Evolutionary conservation across 2,888 invertebrate genomes (phyloP).

Genomic region (Agrotis exclamationis): DNA sequence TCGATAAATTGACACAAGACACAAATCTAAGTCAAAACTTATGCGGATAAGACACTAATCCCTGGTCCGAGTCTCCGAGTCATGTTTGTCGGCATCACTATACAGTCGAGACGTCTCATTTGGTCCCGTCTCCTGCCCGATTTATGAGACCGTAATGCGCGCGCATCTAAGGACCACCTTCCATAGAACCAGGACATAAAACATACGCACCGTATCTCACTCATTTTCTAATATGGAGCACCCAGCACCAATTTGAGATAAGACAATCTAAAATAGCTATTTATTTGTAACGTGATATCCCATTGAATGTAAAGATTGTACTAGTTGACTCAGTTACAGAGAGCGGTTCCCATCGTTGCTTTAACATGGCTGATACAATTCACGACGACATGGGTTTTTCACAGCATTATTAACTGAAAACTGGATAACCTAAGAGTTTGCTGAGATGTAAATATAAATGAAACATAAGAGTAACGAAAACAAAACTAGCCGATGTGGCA

Average conservation of each 20-base stretch:
- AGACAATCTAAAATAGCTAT: constrained; percentile 19
- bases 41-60: constrained; percentile 42
- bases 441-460: too few species aligned
- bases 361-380: background rate
- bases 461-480: too few species aligned
- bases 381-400: background rate
- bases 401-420: too few species aligned
- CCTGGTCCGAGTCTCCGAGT: constrained; percentile 26
- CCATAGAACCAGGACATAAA: constrained; percentile 57
- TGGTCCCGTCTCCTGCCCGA: constrained; percentile 68
- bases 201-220: constrained; percentile 39
- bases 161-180: constrained; percentile 63
- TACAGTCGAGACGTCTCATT: constrained; percentile 69
- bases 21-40: constrained; percentile 42
- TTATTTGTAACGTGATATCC: constrained; percentile 34
- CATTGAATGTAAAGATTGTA: constrained; percentile 30
- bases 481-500: too few species aligned
- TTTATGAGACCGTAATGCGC: constrained; percentile 75
- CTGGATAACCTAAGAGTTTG: too few species aligned
- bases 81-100: constrained; percentile 67
- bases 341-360: constrained; percentile 1
- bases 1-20: constrained; percentile 53
- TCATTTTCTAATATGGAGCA: constrained; percentile 50
- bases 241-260: constrained; percentile 29
- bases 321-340: background rate